Evolutionary conservation across 2,113 vertebrate species (phyloP).

Genomic region (Sigmodon hispidus): DNA sequence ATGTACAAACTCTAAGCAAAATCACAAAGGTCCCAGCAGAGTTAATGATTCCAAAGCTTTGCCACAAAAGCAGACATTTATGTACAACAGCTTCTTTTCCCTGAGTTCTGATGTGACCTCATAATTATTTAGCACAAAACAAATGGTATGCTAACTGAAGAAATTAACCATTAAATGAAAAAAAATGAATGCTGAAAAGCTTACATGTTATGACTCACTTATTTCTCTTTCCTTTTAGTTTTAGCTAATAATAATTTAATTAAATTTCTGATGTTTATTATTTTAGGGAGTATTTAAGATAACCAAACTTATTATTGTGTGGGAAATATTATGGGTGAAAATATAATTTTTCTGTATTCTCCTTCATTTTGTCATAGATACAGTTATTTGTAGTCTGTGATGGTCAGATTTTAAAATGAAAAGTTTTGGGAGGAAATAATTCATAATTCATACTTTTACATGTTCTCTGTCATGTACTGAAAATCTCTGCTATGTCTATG

Average conservation of each 20-base stretch:
- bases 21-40: background rate
- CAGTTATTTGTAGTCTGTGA: background rate
- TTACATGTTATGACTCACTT: background rate
- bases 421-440: background rate
- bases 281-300: constrained; percentile 8
- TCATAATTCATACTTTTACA: background rate
- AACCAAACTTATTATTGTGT: background rate
- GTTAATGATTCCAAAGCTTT: constrained; percentile 2
- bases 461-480: background rate
- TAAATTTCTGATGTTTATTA: background rate
- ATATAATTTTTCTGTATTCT: background rate
- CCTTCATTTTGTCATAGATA: background rate
- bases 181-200: background rate
- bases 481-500: background rate
- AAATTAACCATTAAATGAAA: constrained; percentile 7
- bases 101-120: constrained; percentile 17
- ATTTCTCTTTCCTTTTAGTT: background rate
- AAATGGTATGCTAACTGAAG: constrained; percentile 31
- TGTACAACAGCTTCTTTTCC: constrained; percentile 24
- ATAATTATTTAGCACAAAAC: constrained; percentile 58
- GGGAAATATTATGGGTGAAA: background rate
- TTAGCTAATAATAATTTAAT: constrained; percentile 14
- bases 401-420: background rate
- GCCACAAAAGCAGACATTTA: constrained; percentile 37
- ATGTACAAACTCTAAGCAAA: constrained; percentile 32